These are phyloP conservation scores for Falco biarmicus DNA, from an alignment of 2,797 vertebrate species.

Conservation along the genomic window DNA sequence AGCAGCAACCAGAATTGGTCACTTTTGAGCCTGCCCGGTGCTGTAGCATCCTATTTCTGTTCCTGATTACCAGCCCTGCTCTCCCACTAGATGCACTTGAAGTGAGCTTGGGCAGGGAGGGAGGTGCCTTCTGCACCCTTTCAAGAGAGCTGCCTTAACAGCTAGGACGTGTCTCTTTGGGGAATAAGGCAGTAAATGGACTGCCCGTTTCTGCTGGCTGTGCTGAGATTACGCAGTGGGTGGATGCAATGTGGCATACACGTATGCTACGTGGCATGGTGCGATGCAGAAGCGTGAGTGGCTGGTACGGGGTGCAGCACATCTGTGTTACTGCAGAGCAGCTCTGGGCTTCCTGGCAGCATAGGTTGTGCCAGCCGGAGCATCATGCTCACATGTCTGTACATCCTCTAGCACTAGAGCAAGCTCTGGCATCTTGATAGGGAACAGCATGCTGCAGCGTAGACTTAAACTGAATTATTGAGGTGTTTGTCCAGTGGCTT, in stretches of 20 bases:
- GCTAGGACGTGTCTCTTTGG: not conserved
- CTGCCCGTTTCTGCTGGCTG: not conserved
- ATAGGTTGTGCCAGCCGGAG: not conserved
- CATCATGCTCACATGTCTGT: accelerated
- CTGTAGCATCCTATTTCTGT: not conserved
- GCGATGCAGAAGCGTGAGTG: not conserved
- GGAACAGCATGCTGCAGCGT: not conserved
- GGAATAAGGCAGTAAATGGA: not conserved
- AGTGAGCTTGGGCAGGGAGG: not conserved
- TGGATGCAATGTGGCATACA: not conserved
- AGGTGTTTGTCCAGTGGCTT: not conserved
- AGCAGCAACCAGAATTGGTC: not conserved
- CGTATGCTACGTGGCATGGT: too few species aligned
- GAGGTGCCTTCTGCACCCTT: not conserved
- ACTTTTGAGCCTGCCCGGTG: not conserved
- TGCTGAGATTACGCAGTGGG: not conserved
- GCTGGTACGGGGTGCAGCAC: not conserved
- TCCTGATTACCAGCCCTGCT: not conserved
- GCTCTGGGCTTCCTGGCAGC: not conserved
- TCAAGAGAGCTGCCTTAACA: not conserved
- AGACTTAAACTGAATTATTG: not conserved
- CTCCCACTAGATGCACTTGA: not conserved
- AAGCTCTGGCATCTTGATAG: not conserved
- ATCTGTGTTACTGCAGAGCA: not conserved
- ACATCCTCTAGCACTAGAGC: not conserved